These are phyloP conservation scores for Spondyliosoma cantharus DNA, from an alignment of 2,797 vertebrate genomes.

Conservation along the genomic window DNA sequence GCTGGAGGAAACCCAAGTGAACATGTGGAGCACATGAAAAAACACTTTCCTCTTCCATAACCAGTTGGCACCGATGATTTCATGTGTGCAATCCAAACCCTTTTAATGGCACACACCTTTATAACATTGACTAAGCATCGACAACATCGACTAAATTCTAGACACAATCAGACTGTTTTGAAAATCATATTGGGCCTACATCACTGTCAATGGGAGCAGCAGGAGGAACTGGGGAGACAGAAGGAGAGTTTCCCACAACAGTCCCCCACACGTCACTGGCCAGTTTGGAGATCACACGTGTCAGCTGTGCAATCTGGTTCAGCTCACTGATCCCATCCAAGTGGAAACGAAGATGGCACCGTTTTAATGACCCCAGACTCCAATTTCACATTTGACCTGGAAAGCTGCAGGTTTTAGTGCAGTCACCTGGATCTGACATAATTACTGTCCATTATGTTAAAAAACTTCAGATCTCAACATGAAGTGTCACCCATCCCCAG, in stretches of 20 bases:
- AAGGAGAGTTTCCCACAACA: slow-evolving; percentile 36
- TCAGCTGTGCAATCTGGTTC: slow-evolving; percentile 62
- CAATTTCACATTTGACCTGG: background rate
- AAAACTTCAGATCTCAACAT: background rate
- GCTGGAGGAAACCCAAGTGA: slow-evolving; percentile 21
- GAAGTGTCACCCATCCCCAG: background rate
- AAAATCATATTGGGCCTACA: background rate
- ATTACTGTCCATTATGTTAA: background rate
- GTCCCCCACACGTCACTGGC: slow-evolving; percentile 27
- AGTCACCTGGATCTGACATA: background rate
- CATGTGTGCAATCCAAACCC: background rate
- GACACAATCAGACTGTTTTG: background rate
- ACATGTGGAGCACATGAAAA: background rate
- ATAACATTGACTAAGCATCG: background rate
- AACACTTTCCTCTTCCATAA: background rate
- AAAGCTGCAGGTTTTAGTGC: background rate
- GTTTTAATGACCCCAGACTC: background rate
- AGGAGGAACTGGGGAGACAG: slow-evolving; percentile 39
- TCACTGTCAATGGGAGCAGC: slow-evolving; percentile 39
- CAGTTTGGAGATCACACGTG: slow-evolving; percentile 56
- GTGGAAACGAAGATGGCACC: slow-evolving; percentile 55
- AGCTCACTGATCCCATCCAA: slow-evolving; percentile 48
- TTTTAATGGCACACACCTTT: background rate
- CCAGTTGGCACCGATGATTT: background rate
- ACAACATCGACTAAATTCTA: background rate